These are phyloP conservation scores for Cephus pulcher DNA, from an alignment of 2,888 invertebrate species.

Conservation along the genomic window DNA sequence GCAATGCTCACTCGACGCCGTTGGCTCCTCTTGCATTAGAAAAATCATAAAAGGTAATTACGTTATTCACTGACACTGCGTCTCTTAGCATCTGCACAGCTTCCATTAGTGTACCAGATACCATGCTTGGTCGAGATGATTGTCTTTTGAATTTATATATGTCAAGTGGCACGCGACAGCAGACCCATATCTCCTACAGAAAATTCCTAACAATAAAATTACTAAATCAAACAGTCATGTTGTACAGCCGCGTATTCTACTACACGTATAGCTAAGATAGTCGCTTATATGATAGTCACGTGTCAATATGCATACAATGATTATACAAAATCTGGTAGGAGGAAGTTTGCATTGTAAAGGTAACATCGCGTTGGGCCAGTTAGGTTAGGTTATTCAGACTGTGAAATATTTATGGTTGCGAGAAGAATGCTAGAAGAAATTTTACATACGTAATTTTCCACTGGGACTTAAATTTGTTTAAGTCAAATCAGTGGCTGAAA, in stretches of 20 bases:
- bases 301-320: background rate
- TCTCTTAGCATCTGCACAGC: background rate
- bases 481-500: background rate
- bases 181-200: too few relatives aligned
- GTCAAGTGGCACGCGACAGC: too few relatives aligned
- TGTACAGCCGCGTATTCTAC: background rate
- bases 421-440: too few relatives aligned
- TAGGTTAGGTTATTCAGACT: background rate
- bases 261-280: background rate
- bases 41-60: background rate
- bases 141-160: background rate
- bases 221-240: background rate
- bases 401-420: background rate
- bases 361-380: background rate
- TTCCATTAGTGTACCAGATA: background rate
- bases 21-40: background rate
- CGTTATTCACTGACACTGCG: background rate
- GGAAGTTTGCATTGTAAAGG: background rate
- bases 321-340: background rate
- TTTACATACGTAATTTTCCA: background rate
- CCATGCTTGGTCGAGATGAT: background rate
- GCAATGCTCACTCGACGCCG: background rate
- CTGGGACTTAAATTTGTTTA: too few relatives aligned
- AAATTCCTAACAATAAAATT: too few relatives aligned
- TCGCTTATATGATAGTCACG: background rate